Evolutionary conservation across 37 sponge, comb jelly and placozoan genomes (phyloP), one percentile per base, ranked within the genome.

Genomic region (Theonella swinhoei): DNA sequence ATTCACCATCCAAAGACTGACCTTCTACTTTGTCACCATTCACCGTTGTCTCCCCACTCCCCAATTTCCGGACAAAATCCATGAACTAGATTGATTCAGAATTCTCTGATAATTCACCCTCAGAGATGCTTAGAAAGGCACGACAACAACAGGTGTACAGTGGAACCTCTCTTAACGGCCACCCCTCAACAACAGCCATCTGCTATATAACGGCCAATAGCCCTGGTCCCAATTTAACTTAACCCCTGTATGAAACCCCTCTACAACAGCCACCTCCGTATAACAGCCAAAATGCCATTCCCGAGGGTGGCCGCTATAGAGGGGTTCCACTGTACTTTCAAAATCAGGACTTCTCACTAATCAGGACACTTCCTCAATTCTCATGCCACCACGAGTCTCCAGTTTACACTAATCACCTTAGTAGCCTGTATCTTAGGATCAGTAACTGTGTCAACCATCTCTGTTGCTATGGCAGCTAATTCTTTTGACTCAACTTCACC

Each of bases 61-160:
- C 81, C 26, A 92, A 28, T 63, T 88, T 85, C 62, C 80, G 77
- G 11, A 92, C 80, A 88, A 92, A 92, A 22, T 88, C 41, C 89
- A 88, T 88, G 66, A 92, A 92, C 89, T 91, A 34, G n/a, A n/a
- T n/a, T n/a, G n/a, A n/a, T n/a, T n/a, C 1, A 32, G 30, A 26
- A 28, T 42, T 5, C 4, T 4, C 25, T 3, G 8, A 66, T 30
- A 64, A 2, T 3, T n/a, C 2, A 64, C 31, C 64, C 39, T 64
- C 26, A 78, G 39, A 8, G 25, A 35, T 25, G n/a, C n/a, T n/a
- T n/a, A 22, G 1, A 74, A 25, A 80, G 23, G 11, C 5, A 68
- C 14, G 1, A 59, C 22, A 42, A 34, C 5, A 47, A 22, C 54
- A 47, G 14, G 54, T n/a, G n/a, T 47, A 47, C 54, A 47, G 54